phyloP scores from a whole-genome alignment of 2,888 invertebrate genomes.

The Linnaemya vulpina region DNA sequence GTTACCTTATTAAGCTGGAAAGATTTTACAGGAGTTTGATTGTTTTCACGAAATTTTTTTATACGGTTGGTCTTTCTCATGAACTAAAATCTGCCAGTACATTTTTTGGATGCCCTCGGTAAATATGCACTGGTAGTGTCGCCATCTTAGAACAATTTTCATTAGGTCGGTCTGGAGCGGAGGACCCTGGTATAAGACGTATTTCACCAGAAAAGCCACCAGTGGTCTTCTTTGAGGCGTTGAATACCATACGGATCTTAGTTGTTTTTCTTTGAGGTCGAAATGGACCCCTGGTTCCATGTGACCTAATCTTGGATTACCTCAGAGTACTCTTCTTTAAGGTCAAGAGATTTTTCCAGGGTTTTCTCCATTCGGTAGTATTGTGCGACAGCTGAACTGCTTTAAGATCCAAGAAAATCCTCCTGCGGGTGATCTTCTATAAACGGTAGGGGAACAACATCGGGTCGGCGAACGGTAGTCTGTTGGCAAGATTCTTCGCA shows the following conservation, averaged over 20 bases:
- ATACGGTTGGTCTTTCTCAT: slow-evolving; percentile 54
- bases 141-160: slow-evolving; percentile 48
- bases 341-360: too few relatives aligned
- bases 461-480: too few relatives aligned
- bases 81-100: slow-evolving; percentile 67
- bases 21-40: slow-evolving; percentile 16
- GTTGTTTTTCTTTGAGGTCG: slow-evolving; percentile 61
- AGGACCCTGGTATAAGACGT: slow-evolving; percentile 57
- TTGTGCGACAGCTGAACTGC: too few relatives aligned
- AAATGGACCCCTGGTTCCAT: background rate
- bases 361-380: too few relatives aligned
- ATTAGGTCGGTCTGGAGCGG: slow-evolving; percentile 62
- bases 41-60: slow-evolving; percentile 58
- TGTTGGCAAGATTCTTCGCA: too few relatives aligned
- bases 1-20: slow-evolving; percentile 56
- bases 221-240: slow-evolving; percentile 62
- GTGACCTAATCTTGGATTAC: slow-evolving; percentile 21
- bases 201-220: slow-evolving; percentile 63
- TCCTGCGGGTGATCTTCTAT: too few relatives aligned
- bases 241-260: slow-evolving; percentile 70
- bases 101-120: slow-evolving; percentile 72
- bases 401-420: too few relatives aligned
- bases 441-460: too few relatives aligned
- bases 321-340: background rate
- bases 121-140: slow-evolving; percentile 63